Evolutionary conservation across 2,797 vertebrate genomes (phyloP).

Genomic region (Tauraco hartlaubi): DNA sequence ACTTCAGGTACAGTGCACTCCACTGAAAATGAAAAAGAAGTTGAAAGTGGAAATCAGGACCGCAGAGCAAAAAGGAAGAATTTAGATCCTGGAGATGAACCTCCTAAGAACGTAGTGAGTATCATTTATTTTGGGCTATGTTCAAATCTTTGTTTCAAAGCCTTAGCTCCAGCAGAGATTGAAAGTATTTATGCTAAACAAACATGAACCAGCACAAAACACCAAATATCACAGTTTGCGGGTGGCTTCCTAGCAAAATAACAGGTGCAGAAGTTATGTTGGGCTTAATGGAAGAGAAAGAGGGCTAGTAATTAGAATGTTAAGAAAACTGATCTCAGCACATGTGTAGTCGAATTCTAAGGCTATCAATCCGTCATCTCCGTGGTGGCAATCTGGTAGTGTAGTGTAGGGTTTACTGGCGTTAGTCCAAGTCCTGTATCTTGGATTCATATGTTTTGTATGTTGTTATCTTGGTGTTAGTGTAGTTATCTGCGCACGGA

Average conservation of each 20-base stretch:
- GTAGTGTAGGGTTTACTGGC: neutral
- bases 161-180: neutral
- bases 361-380: rapidly evolving
- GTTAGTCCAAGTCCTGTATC: neutral
- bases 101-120: conserved; percentile 64
- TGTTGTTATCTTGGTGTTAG: neutral
- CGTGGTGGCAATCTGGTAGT: neutral
- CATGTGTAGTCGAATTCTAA: neutral
- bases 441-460: neutral
- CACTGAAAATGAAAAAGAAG: conserved; percentile 19
- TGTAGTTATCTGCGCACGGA: neutral
- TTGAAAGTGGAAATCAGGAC: neutral
- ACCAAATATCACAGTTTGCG: neutral
- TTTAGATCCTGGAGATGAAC: conserved; percentile 41
- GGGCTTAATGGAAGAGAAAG: neutral
- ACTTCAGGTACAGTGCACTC: conserved; percentile 24
- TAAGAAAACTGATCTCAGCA: neutral
- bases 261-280: neutral
- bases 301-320: neutral
- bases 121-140: neutral
- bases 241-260: neutral
- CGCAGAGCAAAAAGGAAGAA: conserved; percentile 14
- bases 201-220: neutral
- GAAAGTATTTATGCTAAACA: neutral
- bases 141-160: neutral